Evolutionary conservation across 1,140 invertebrate genomes (phyloP), one percentile per base, ranked within the genome.

Genomic region (Cotesia vestalis): DNA sequence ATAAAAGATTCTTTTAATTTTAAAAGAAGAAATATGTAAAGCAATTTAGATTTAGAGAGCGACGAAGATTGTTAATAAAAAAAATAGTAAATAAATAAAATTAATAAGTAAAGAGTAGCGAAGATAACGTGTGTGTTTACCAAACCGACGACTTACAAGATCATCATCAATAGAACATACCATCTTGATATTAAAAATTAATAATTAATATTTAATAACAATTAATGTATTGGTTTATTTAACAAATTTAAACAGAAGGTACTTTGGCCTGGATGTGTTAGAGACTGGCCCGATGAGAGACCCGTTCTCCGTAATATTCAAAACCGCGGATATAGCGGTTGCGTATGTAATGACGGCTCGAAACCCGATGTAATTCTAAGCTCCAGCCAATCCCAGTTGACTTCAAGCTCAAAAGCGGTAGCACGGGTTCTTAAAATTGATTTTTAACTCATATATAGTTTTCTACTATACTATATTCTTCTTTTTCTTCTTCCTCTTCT

Each of bases 321-420:
- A 81, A 73, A 78, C 77, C 73, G 72, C 62, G 72, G 80, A 83
- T 86, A 86, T 85, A 86, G 84, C 83, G 83, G 83, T 86, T 86
- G 82, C 83, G 83, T 79, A 62, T 73, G 76, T 70, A 60, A 73
- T 77, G 66, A 62, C 74, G 71, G 72, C 71, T 66, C 72, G 52
- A 60, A 52, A 38, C 52, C 66, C 66, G 12, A 5, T 35, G 52
- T 46, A 71, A 69, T 63, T 27, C 60, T 40, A 36, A 67, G 40
- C 70, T 79, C 77, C 81, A 79, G 78, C 81, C 80, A 80, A 81
- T 82, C 76, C 68, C 51, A 62, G 75, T 40, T 59, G 59, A 46
- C 75, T 77, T 71, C 67, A 69, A 51, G 53, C 75, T 77, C 66
- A 69, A 70, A 78, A 77, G 74, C 76, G 71, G 73, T 74, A 78